Evolutionary conservation across 2,113 vertebrate species (phyloP), one percentile per base, ranked within the genome.

Genomic region (Tautogolabrus adspersus): DNA sequence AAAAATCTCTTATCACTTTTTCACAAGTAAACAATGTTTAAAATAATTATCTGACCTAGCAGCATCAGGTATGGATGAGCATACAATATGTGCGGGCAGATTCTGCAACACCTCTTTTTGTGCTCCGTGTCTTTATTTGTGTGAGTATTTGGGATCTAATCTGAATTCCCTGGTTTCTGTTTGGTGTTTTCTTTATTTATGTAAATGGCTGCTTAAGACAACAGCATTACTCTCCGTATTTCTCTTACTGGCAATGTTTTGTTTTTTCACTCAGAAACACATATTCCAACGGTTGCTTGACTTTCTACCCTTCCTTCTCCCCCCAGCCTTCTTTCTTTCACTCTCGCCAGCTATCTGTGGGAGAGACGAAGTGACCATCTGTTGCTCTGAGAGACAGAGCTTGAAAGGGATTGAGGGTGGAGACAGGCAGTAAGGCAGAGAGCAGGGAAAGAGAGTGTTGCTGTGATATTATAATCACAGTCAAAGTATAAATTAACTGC

Each of bases 351-450:
- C 78, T 87, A 75, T 84, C 84, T 81, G 83, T 84, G 78, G 88
- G 83, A 87, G 86, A 82, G 89, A 88, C 87, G 88, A 89, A 78
- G 82, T 88, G 91, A 88, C 89, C 88, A 92, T 91, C 91, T 93
- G 90, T 89, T 93, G 92, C 91, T 87, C 83, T 69, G 82, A 79
- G 66, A 77, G 65, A 85, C 30, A 6, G 86, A 77, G 80, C 84
- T 85, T 83, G 85, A 84, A 75, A 84, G 74, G 76, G 88, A 90
- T 86, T 84, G 87, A 84, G 71, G 63, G 65, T 78, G 47, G 82
- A 56, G 72, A 52, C 19, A 21, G n/a, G 44, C 47, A 42, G 40
- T 42, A 3, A 42, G 40, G 40, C 40, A 42, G 40, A 11, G 40
- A 42, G 8, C 9, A 2, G 78, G 75, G 46, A 49, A 70, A 82